Evolutionary conservation across 2,888 invertebrate genomes (phyloP), one percentile per base, ranked within the genome.

Genomic region (Rhorus exstirpatorius): DNA sequence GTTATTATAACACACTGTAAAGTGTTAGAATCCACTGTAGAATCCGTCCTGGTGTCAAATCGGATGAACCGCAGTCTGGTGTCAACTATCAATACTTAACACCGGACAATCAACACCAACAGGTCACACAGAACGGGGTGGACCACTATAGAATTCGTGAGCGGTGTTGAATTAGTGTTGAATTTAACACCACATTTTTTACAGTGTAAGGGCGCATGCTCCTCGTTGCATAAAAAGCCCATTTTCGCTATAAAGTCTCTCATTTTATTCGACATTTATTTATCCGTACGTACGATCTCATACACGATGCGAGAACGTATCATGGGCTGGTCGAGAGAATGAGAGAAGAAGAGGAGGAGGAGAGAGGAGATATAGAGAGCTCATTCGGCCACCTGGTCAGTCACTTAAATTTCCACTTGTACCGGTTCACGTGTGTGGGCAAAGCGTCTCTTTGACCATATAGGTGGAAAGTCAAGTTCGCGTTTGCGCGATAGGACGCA

Each of bases 321-420:
- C 44, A 21, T 41, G 70, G 35, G 24, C 10, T 4, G 76, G 0
- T 58, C 21, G 35, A 21, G 31, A 55, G 38, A 26, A 55, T 35
- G 38, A 58, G 51, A 49, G 46, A 65, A 24, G 8, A 24, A 46
- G 44, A 63, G 10, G 31, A 55, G 38, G 19, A 55, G 35, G 38
- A 58, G 51, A 49, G 46, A 65, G 44, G 8, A 24, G 26, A 24
- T 44, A 8, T 44, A 49, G 44, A 17, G 17, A 14, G 24, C 14
- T 10, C 8, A 31, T 55, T 60, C 70, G 65, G 46, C 61, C 76
- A 81, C 80, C 76, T 65, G 80, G 76, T 58, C 38, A 55, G 46
- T 65, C 76, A 41, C 55, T 71, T 71, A 70, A 76, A 81, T 58
- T 58, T 71, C 49, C 49, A 61, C 61, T 68, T 63, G 68, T 53